A percentile compares a stretch with the other conserved stretches of the same genome.
Conservation (phyloP, 1,140 invertebrate genomes). For the Cyphomyrmex costatus region DNA sequence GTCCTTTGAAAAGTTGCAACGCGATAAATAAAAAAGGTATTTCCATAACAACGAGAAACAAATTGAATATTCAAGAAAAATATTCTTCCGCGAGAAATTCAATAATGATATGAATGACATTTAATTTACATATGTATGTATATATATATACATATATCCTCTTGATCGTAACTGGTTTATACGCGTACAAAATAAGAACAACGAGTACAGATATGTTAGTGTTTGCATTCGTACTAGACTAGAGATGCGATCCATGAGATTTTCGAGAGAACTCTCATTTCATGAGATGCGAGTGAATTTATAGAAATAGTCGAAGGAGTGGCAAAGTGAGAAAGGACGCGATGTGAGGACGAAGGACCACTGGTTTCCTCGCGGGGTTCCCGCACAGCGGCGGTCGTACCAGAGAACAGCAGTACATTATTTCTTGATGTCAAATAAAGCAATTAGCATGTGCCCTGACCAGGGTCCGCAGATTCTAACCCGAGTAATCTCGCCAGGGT, state of each 20-base stretch:
- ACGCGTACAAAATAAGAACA: neutral
- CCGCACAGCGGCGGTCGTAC: constrained; percentile 61
- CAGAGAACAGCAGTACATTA: constrained; percentile 82
- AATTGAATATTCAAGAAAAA: neutral
- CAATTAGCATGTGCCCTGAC: constrained; percentile 87
- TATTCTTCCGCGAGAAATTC: neutral
- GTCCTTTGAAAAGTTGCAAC: constrained; percentile 7
- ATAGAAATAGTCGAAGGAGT: constrained; percentile 57
- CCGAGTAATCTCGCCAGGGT: constrained; percentile 85
- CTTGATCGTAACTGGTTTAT: neutral
- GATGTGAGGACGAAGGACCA: constrained; percentile 48
- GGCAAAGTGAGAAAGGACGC: constrained; percentile 59
- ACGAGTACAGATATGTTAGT: neutral
- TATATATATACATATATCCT: too few relatives aligned
- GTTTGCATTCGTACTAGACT: neutral
- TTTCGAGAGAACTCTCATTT: constrained; percentile 10
- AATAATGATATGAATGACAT: neutral
- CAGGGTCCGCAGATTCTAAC: constrained; percentile 81
- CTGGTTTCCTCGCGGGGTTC: constrained; percentile 73
- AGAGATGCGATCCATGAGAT: neutral
- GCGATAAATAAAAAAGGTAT: constrained; percentile 27
- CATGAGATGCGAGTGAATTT: constrained; percentile 52
- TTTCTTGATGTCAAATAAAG: constrained; percentile 87
- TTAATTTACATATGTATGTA: neutral
- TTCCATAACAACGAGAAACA: neutral